Conservation (phyloP, 2,888 invertebrate species). For the Sesamia inferens region DNA sequence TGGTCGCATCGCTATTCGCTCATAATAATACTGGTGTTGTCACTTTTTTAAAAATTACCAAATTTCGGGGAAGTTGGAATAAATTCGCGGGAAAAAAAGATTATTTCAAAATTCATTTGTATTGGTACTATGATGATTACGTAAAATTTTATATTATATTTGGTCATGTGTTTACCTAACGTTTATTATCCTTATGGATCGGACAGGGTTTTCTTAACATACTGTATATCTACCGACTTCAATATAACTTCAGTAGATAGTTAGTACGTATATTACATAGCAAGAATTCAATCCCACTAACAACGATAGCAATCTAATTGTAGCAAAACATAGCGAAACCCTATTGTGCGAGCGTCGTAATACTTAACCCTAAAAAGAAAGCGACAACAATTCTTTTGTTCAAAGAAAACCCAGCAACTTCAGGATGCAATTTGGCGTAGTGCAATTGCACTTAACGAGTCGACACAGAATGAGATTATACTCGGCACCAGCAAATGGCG, state of each 20-base stretch:
- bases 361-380: conserved; percentile 60
- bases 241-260: conserved; percentile 38
- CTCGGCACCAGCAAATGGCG: conserved; percentile 65
- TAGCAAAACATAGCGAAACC: conserved; percentile 45
- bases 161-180: too few species aligned
- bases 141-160: too few species aligned
- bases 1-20: too few species aligned
- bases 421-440: conserved; percentile 67
- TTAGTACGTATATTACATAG: conserved; percentile 36
- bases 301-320: conserved; percentile 54
- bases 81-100: too few species aligned
- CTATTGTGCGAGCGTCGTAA: conserved; percentile 53
- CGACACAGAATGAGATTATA: conserved; percentile 72
- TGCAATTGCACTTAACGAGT: conserved; percentile 72
- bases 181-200: too few species aligned
- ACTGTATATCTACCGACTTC: conserved; percentile 15
- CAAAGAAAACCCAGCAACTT: conserved; percentile 62
- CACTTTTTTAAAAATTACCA: too few species aligned
- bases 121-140: too few species aligned
- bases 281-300: conserved; percentile 35
- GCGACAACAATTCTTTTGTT: conserved; percentile 62
- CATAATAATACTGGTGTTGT: too few species aligned
- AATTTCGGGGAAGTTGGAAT: too few species aligned
- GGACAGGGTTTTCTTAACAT: too few species aligned
- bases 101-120: too few species aligned